Evolutionary conservation across 2,888 invertebrate species (phyloP), one percentile per base, ranked within the genome.

Genomic region (Sipha maydis): DNA sequence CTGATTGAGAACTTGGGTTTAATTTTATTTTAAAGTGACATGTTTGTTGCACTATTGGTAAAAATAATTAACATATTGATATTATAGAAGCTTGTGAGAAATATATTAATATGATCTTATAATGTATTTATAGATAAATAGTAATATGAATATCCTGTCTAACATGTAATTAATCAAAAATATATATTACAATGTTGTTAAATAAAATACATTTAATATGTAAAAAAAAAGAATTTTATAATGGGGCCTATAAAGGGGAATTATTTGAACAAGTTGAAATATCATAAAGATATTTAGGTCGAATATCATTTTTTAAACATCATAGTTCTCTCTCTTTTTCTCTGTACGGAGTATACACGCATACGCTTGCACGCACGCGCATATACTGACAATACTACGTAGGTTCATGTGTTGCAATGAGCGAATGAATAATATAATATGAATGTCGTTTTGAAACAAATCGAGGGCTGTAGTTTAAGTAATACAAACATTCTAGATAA

Each of bases 241-340:
- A 80, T 56, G 85, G 69, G 85, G 85, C 85, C 69, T 48, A 78
- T 54, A 69, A 78, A 19, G 78, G 69, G 85, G 85, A 48, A 84
- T 25, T 83, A 85, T 85, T 85, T 85, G 85, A 78, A 85, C 85
- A 85, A 67, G 85, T 85, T 85, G 67, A 78, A 85, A 77, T 78
- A 85, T 67, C 85, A 82, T 41, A 85, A 85, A 85, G 77, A 85
- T 85, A 85, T 85, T 78, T 85, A 78, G 85, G 85, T 85, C 85
- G 85, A 85, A 78, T 48, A 61, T 85, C 85, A 85, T 69, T 85
- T 84, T 84, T 85, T 31, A 78, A 78, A 85, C 67, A 77, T 69
- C 69, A 78, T 54, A 85, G 9, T 48, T 48, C 67, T 77, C 48
- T 85, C 76, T 9, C 71, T 71, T 31, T 71, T 14, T 28, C 28